These are phyloP conservation scores for Nematolebias whitei DNA, from an alignment of 2,113 vertebrate genomes.

Conservation along the genomic window DNA sequence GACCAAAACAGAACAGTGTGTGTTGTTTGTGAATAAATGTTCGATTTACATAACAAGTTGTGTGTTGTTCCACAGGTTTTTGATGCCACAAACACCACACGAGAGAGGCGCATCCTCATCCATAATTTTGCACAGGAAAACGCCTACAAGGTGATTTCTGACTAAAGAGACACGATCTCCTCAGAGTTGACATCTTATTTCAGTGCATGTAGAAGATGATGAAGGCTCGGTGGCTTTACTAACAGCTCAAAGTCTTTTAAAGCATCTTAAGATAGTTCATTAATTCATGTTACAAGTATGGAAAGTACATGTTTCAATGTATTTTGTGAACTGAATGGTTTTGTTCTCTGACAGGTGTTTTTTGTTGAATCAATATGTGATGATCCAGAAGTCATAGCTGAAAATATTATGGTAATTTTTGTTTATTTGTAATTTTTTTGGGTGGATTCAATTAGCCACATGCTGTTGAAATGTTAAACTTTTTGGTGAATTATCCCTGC, in stretches of 20 bases:
- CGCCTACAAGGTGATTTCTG: constrained; percentile 79
- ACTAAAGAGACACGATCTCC: neutral
- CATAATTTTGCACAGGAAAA: constrained; percentile 71
- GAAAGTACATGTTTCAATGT: no score
- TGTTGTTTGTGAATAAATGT: neutral
- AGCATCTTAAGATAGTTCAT: no score
- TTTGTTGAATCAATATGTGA: constrained; percentile 81
- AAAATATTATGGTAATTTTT: constrained; percentile 78
- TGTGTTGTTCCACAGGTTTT: constrained; percentile 70
- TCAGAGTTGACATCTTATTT: neutral
- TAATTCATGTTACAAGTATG: no score
- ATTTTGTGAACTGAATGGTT: neutral
- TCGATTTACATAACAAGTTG: neutral
- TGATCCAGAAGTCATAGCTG: constrained; percentile 81
- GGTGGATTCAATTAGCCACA: neutral
- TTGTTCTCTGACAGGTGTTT: constrained; percentile 70
- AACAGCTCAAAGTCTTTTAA: no score
- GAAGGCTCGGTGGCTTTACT: no score
- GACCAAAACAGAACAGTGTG: neutral
- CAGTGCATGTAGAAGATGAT: neutral
- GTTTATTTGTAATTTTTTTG: constrained; percentile 1
- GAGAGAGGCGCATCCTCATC: constrained; percentile 79
- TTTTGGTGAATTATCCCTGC: neutral
- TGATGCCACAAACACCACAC: constrained; percentile 82
- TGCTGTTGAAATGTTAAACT: neutral